Evolutionary conservation across 2,888 invertebrate species (phyloP).

Genomic region (Cheilosia impressa): DNA sequence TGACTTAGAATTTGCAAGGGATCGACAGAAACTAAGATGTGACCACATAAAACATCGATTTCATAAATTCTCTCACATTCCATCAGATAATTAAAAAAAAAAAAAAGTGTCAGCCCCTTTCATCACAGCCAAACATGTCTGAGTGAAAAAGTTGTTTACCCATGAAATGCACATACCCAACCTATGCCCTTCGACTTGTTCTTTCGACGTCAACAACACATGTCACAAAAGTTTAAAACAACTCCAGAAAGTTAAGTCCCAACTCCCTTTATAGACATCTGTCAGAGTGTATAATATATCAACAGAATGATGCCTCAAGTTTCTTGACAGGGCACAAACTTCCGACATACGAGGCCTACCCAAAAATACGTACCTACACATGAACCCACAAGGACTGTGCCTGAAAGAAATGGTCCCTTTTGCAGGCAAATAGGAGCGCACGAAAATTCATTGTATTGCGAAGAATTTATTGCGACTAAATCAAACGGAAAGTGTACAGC

Average conservation of each 20-base stretch:
- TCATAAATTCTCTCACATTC: no score
- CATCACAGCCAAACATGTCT: no score
- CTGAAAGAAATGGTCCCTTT: slow-evolving; percentile 12
- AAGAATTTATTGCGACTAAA: slow-evolving; percentile 40
- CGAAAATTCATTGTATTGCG: slow-evolving; percentile 5
- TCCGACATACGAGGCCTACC: background rate
- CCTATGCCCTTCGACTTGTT: no score
- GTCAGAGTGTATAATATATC: slow-evolving; percentile 27
- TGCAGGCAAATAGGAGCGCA: slow-evolving; percentile 30
- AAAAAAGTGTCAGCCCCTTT: no score
- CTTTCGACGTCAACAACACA: background rate
- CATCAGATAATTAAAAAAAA: no score
- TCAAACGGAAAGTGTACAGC: slow-evolving; percentile 41
- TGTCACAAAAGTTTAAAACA: slow-evolving; percentile 14
- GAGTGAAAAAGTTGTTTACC: no score
- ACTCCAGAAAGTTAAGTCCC: slow-evolving; percentile 14
- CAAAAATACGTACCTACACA: no score
- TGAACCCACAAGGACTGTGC: background rate
- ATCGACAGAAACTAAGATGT: no score
- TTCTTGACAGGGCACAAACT: slow-evolving; percentile 16
- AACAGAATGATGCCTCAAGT: slow-evolving; percentile 14
- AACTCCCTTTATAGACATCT: slow-evolving; percentile 42
- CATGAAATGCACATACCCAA: no score
- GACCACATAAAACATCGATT: no score
- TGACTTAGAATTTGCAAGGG: no score